These are phyloP conservation scores for Ciona savignyi DNA, from an alignment of 23 tunicate genomes.

Conservation along the genomic window DNA sequence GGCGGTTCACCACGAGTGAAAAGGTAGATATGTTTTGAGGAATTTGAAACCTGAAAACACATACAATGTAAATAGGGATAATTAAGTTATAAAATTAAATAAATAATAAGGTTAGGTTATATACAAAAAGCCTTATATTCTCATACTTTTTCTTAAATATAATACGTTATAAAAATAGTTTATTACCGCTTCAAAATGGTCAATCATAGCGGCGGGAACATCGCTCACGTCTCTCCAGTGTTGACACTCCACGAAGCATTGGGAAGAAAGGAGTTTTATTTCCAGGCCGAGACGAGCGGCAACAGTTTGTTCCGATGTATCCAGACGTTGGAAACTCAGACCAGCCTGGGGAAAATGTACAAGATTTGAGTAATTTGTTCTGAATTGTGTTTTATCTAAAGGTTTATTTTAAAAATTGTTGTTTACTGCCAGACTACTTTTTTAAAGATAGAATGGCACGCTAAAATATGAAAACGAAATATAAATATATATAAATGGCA, in stretches of 20 bases:
- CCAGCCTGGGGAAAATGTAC: not conserved
- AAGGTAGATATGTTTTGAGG: not conserved
- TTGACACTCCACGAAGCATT: constrained; percentile 9
- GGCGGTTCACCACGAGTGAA: constrained; percentile 23
- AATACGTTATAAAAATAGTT: too few species aligned
- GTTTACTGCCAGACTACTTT: too few species aligned
- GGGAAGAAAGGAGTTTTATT: constrained; percentile 15
- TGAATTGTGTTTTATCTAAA: not conserved
- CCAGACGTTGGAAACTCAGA: not conserved
- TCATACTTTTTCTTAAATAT: too few species aligned
- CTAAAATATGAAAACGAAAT: too few species aligned
- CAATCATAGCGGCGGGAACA: not conserved
- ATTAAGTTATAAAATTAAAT: too few species aligned
- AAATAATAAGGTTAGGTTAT: too few species aligned
- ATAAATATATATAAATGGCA: too few species aligned
- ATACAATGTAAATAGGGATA: not conserved
- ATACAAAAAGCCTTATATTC: too few species aligned
- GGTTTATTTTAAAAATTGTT: too few species aligned
- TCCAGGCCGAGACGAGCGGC: constrained; percentile 22
- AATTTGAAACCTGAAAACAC: not conserved
- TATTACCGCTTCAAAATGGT: not conserved
- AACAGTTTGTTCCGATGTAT: constrained; percentile 11
- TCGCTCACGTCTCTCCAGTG: constrained; percentile 2
- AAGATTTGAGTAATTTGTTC: too few species aligned
- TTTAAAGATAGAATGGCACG: too few species aligned